These are phyloP conservation scores for Umimayanthus chanpuru DNA, from an alignment of 92 coral and sea anemone genomes.

Conservation along the genomic window DNA sequence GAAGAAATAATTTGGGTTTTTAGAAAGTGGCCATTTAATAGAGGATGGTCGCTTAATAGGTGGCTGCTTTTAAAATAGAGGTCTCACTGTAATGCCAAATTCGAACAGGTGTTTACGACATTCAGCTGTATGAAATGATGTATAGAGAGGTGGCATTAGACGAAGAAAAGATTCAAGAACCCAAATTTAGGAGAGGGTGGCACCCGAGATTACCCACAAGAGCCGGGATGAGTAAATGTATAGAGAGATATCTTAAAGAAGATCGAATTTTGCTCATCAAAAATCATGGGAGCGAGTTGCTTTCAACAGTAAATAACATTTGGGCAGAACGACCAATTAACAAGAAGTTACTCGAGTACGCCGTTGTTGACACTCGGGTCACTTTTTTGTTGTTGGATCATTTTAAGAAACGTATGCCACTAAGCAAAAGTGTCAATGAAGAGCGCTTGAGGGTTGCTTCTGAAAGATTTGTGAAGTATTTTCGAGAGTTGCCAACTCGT, in stretches of 20 bases:
- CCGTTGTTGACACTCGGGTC: conserved; percentile 69
- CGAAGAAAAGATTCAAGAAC: conserved; percentile 29
- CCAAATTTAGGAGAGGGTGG: conserved; percentile 23
- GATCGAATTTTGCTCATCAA: conserved; percentile 57
- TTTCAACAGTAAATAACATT: conserved; percentile 3
- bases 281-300: conserved; percentile 53
- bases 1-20: no score
- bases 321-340: conserved; percentile 72
- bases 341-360: conserved; percentile 62
- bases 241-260: conserved; percentile 75
- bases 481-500: no score
- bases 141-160: conserved; percentile 58
- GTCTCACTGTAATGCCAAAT: no score
- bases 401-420: no score
- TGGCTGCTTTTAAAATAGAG: no score
- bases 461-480: no score
- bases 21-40: no score
- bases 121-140: conserved; percentile 84
- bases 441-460: conserved; percentile 75
- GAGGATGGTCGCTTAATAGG: no score
- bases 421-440: conserved; percentile 36
- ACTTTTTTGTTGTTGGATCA: conserved; percentile 69
- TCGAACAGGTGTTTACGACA: conserved; percentile 68
- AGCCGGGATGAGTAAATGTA: conserved; percentile 70
- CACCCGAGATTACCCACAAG: conserved; percentile 33